Base-by-base conservation (phyloP, 2,888 invertebrate genomes). In the Plagodis dolabraria region DNA sequence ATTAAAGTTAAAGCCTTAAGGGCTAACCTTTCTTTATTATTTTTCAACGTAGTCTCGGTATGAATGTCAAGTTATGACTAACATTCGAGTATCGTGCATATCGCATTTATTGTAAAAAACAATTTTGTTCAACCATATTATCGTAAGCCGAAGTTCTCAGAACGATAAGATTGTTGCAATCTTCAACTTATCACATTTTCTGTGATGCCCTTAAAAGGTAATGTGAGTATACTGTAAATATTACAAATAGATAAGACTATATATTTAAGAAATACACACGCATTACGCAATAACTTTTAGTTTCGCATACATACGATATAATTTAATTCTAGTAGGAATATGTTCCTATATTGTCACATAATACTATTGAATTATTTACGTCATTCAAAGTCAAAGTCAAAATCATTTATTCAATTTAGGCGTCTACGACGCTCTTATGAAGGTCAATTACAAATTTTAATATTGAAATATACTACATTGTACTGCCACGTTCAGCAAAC, bases 31-130 rank as follows among this genome's bases (percentile, higher is more conserved):
- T 10, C 35, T 7, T 12, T 47, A 38, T 36, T 38, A 36, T 36
- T 43, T 44, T 46, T 6, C 33, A 43, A 12, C 43, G 53, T 49
- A 47, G 33, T 36, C 36, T 11, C 52, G 22, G 35, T 34, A 35
- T n/a, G 58, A 58, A 35, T 33, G 53, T 45, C 40, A 9, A 54
- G 46, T 44, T 35, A 33, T 44, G 50, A 59, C 54, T 59, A 46
- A 44, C 33, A 33, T 7, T n/a, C 38, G 11, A 50, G 50, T 46
- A 12, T 8, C 0, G 33, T 11, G 43, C 10, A 38, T 42, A 44
- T 59, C 47, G 50, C 40, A 50, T 59, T 59, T 59, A 59, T 56
- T 48, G 48, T 52, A 34, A 60, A 45, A 12, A 47, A 50, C 33
- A 34, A 54, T 50, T 53, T 49, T 33, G n/a, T 50, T 50, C 35